A percentile compares a stretch with the other conserved stretches of the same genome.
These are phyloP conservation scores for Nemurella pictetii DNA, from an alignment of 2,888 invertebrate species.

Conservation along the genomic window DNA sequence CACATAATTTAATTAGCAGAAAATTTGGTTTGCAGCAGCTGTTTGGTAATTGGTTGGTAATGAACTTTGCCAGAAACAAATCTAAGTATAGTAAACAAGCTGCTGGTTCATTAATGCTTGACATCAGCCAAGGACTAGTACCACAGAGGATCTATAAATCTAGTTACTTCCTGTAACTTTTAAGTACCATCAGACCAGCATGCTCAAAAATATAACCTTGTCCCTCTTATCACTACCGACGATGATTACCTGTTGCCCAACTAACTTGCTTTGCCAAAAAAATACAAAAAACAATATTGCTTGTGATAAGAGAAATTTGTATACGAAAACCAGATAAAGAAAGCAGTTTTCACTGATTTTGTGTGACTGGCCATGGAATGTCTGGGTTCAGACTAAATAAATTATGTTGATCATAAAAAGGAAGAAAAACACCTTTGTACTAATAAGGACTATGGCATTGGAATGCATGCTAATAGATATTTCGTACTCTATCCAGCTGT, in stretches of 20 bases:
- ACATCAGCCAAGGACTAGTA: no score
- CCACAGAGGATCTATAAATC: neutral
- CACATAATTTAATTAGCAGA: neutral
- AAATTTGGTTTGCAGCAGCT: no score
- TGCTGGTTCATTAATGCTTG: no score
- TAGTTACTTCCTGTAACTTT: neutral
- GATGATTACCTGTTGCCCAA: neutral
- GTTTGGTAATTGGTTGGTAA: no score
- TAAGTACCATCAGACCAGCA: neutral
- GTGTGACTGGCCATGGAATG: no score
- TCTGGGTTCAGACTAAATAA: neutral
- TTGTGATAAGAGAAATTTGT: neutral
- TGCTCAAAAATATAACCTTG: neutral
- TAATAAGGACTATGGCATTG: neutral
- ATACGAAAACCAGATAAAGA: neutral
- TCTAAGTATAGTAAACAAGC: no score
- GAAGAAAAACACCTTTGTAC: neutral
- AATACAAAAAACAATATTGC: neutral
- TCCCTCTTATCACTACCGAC: neutral
- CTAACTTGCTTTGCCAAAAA: neutral
- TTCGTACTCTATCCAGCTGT: no score
- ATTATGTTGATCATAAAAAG: neutral
- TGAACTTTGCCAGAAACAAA: no score
- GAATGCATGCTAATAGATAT: no score
- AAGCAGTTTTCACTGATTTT: neutral